Evolutionary conservation across 2,797 vertebrate genomes (phyloP).

Genomic region (Sebastes elongatus): DNA sequence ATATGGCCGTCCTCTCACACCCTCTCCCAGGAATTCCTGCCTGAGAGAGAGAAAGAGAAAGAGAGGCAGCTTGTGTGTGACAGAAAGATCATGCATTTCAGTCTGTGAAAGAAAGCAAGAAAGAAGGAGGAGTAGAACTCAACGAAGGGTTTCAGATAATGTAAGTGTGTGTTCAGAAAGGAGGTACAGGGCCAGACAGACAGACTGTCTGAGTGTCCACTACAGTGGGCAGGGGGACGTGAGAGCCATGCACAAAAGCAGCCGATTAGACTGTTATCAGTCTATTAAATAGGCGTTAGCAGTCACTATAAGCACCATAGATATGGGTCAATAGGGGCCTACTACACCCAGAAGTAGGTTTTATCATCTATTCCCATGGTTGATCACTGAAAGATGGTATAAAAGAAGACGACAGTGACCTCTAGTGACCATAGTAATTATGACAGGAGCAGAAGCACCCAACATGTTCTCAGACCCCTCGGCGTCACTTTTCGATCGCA

Average conservation of each 20-base stretch:
- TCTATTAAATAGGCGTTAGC: too few relatives aligned
- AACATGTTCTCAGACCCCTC: too few relatives aligned
- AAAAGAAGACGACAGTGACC: too few relatives aligned
- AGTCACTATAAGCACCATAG: too few relatives aligned
- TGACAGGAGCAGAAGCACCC: too few relatives aligned
- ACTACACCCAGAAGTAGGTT: too few relatives aligned
- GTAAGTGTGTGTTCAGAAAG: neutral
- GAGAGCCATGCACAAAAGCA: neutral
- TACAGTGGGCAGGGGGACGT: neutral
- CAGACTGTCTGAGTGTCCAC: neutral
- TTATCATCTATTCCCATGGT: too few relatives aligned
- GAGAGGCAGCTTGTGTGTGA: conserved; percentile 13
- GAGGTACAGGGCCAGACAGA: neutral
- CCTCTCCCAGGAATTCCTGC: conserved; percentile 26
- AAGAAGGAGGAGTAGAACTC: neutral
- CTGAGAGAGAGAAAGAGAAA: neutral
- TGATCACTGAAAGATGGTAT: too few relatives aligned
- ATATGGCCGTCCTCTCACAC: conserved; percentile 65
- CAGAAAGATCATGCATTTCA: conserved; percentile 4
- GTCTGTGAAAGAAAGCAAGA: neutral
- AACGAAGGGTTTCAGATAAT: neutral
- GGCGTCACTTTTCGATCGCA: too few relatives aligned
- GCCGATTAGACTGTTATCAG: too few relatives aligned
- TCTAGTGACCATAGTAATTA: too few relatives aligned
- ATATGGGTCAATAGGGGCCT: too few relatives aligned